phyloP scores from a whole-genome alignment of 1,140 invertebrate genomes.

The Bombus impatiens region DNA sequence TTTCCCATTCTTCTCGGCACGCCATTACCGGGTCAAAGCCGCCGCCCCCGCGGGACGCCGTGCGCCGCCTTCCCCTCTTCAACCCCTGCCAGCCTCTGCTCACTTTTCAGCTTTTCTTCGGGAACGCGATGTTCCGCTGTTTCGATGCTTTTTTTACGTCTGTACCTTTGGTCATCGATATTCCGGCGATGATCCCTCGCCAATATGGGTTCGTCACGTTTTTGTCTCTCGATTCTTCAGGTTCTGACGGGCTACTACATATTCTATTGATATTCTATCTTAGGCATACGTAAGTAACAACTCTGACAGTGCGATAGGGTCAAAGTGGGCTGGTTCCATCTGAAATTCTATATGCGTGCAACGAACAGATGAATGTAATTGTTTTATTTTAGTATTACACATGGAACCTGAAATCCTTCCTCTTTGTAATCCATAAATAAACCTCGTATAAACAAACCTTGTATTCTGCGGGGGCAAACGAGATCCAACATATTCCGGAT shows the following conservation, averaged over 20 bases:
- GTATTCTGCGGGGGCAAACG: background rate
- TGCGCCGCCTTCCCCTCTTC: slow-evolving; percentile 55
- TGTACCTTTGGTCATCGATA: slow-evolving; percentile 11
- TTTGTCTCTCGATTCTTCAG: background rate
- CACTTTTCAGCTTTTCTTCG: slow-evolving; percentile 72
- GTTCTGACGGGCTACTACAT: background rate
- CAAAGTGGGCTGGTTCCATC: background rate
- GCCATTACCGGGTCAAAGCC: slow-evolving; percentile 80
- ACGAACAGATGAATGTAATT: no score
- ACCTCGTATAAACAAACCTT: no score
- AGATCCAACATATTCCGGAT: background rate
- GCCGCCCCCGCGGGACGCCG: slow-evolving; percentile 80
- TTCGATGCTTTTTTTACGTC: background rate
- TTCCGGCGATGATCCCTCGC: background rate
- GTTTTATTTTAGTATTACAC: no score
- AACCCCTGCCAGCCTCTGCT: slow-evolving; percentile 42
- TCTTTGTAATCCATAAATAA: background rate
- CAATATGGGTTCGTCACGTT: no score
- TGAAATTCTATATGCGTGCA: no score
- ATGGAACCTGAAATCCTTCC: no score
- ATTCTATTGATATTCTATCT: background rate
- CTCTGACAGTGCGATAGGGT: background rate
- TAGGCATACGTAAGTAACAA: background rate
- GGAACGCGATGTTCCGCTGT: background rate
- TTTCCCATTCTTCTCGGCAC: slow-evolving; percentile 82